Base-by-base conservation (phyloP, 2,797 vertebrate species). In the Staurois parvus region DNA sequence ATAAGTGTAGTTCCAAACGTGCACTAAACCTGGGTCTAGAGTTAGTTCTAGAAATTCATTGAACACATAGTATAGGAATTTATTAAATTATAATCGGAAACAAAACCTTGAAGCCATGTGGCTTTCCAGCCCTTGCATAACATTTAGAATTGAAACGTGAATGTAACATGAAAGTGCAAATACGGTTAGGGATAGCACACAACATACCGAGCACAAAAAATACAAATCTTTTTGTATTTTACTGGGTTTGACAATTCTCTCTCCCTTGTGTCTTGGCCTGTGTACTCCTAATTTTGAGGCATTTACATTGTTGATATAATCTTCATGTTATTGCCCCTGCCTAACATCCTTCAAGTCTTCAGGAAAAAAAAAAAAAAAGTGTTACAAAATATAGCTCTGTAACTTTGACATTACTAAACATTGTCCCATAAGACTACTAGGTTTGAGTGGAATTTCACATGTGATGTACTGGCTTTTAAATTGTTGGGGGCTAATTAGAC, bases 401-500 rank as follows among this genome's bases (percentile, higher is more conserved):
- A 17, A n/a, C 7, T 59, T 32, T 80, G 32, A 26, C 34, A 3
- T 52, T 69, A 17, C 42, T 26, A 26, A 56, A 56, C 52, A 28
- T 70, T 24, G 11, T 56, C 21, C 17, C 32, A 56, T 8, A 64
- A 21, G 59, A 59, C 24, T 11, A 11, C 5, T 40, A 34, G 26
- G 15, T 28, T 45, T 70, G 78, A 52, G 48, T 56, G 78, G 45
- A 45, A 26, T 11, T 48, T 34, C 66, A 15, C 67, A 34, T 80
- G 15, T 24, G 48, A 13, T 67, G 45, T 68, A 32, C 19, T 80
- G 76, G 64, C 28, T 56, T 56, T 11, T 80, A 80, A 80, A 80
- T 80, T 52, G 67, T 48, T 80, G 9, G n/a, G 9, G 26, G 26
- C 37, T 68, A 79, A 79, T 79, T 79, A 79, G 37, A 67, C 76